Evolutionary conservation across 1,140 invertebrate genomes (phyloP).

Genomic region (Drosophila micromelanica): DNA sequence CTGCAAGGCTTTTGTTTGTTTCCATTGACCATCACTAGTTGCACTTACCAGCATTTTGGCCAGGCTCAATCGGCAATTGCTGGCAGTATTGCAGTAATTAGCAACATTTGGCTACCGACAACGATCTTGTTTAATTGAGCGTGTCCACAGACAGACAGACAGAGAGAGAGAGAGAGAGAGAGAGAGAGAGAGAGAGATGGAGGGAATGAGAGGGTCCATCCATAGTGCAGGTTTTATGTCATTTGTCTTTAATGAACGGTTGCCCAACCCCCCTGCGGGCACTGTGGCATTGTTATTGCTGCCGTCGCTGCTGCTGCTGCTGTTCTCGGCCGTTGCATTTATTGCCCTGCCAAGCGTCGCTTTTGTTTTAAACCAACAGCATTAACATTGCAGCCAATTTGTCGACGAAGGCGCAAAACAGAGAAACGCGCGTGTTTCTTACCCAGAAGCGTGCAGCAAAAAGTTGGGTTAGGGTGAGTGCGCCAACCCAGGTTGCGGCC

Average conservation of each 20-base stretch:
- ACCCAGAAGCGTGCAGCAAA: slow-evolving; percentile 29
- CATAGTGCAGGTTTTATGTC: slow-evolving; percentile 58
- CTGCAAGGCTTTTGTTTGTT: neutral
- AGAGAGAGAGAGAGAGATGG: neutral
- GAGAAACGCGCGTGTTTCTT: slow-evolving; percentile 37
- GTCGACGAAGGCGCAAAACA: slow-evolving; percentile 61
- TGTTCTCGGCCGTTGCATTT: slow-evolving; percentile 43
- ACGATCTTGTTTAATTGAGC: slow-evolving; percentile 82
- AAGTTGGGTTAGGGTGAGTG: slow-evolving; percentile 30
- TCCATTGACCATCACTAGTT: slow-evolving; percentile 32
- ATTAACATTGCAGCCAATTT: slow-evolving; percentile 71
- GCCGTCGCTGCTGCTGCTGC: slow-evolving; percentile 1
- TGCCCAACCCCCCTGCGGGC: slow-evolving; percentile 41
- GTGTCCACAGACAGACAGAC: slow-evolving; percentile 36
- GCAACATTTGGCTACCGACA: slow-evolving; percentile 65
- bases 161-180: no score
- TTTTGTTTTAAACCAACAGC: slow-evolving; percentile 73
- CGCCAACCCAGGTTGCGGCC: neutral
- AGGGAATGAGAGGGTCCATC: slow-evolving; percentile 2
- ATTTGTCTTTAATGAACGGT: slow-evolving; percentile 78
- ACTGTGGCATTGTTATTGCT: slow-evolving; percentile 9
- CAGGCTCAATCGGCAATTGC: slow-evolving; percentile 34
- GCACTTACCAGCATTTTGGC: slow-evolving; percentile 17
- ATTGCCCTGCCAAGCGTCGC: slow-evolving; percentile 68
- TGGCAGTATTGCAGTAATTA: slow-evolving; percentile 56